phyloP scores from a whole-genome alignment of 2,797 vertebrate species.

The Pogoniulus pusillus region DNA sequence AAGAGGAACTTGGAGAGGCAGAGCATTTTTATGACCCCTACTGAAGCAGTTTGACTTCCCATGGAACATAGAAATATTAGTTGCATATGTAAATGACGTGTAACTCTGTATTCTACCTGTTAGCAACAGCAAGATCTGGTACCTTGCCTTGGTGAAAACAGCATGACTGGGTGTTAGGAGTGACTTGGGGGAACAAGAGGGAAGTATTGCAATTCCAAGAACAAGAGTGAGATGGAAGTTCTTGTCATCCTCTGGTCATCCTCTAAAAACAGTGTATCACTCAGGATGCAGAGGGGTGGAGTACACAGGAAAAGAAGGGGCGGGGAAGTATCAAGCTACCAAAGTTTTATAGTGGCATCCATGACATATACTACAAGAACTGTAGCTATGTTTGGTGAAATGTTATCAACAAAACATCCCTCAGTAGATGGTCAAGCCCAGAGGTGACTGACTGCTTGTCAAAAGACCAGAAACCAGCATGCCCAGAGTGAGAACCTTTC shows the following conservation, averaged over 20 bases:
- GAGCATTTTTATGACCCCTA: neutral
- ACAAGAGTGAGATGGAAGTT: neutral
- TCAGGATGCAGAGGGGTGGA: neutral
- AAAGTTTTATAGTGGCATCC: neutral
- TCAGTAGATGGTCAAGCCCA: neutral
- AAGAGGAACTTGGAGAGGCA: neutral
- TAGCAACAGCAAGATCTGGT: neutral
- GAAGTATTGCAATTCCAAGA: neutral
- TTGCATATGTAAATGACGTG: neutral
- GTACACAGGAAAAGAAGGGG: neutral
- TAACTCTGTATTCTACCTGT: neutral
- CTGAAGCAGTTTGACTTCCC: neutral
- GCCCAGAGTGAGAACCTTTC: neutral
- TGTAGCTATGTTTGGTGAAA: neutral
- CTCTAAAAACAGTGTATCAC: neutral
- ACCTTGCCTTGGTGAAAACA: neutral
- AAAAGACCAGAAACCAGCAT: neutral
- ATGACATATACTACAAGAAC: neutral
- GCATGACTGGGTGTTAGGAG: neutral
- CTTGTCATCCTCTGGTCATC: neutral
- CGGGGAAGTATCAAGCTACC: neutral
- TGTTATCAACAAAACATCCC: neutral
- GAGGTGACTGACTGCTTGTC: neutral
- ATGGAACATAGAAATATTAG: neutral
- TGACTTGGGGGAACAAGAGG: neutral